A percentile compares a stretch with the other conserved stretches of the same genome.
These are phyloP conservation scores for Astur gentilis DNA, from an alignment of 2,113 vertebrate species.

Conservation along the genomic window DNA sequence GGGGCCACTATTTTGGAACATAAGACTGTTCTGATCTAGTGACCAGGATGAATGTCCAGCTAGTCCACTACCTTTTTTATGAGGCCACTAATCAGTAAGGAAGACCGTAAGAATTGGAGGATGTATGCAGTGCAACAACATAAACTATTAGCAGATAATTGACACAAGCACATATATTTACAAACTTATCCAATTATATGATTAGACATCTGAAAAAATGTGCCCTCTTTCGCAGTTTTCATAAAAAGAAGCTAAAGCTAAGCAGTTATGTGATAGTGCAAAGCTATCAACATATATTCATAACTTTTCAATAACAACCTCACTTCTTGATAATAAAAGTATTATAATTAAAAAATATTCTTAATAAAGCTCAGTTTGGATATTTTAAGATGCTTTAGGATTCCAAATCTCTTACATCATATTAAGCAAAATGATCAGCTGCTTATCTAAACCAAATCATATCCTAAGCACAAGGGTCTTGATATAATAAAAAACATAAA, in stretches of 20 bases:
- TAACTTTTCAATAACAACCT: not conserved
- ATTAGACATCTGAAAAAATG: not conserved
- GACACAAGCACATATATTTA: not conserved
- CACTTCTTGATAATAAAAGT: not conserved
- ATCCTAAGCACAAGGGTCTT: not conserved
- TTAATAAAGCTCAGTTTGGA: not conserved
- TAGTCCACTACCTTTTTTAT: not conserved
- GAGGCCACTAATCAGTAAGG: not conserved
- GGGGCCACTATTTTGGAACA: not conserved
- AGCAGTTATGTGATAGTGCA: not conserved
- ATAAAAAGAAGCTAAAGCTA: not conserved
- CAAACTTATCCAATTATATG: not conserved
- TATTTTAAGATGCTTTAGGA: not conserved
- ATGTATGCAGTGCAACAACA: not conserved
- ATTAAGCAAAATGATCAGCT: not conserved
- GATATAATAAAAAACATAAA: not conserved
- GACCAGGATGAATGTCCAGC: not conserved
- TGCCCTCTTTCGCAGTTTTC: not conserved
- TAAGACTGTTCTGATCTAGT: not conserved
- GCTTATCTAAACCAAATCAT: not conserved
- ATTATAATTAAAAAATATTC: not conserved
- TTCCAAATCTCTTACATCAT: not conserved
- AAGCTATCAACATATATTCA: not conserved
- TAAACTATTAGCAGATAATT: not conserved
- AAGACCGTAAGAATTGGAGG: not conserved